Evolutionary conservation across 2,888 invertebrate species (phyloP).

Genomic region (Troilus luridus): DNA sequence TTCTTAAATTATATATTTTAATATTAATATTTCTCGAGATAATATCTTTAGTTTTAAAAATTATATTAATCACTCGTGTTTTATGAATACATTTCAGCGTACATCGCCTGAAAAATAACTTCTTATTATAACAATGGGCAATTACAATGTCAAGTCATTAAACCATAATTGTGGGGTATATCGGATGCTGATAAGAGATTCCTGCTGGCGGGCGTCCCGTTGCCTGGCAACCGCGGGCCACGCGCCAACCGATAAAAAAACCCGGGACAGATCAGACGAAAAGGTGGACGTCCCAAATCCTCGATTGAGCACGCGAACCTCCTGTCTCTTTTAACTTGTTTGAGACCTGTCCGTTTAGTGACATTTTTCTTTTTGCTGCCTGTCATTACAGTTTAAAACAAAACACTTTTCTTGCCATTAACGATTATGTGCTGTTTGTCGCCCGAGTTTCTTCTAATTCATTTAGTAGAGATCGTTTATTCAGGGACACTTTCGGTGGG

Average conservation of each 20-base stretch:
- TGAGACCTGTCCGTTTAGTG: slow-evolving; percentile 7
- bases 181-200: not conserved
- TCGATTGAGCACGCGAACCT: slow-evolving; percentile 36
- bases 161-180: too few species aligned
- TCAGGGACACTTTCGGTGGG: not conserved
- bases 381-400: slow-evolving; percentile 46
- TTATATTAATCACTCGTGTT: too few species aligned
- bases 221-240: slow-evolving; percentile 16
- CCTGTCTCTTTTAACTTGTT: slow-evolving; percentile 22
- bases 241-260: slow-evolving; percentile 17
- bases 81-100: too few species aligned
- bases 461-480: slow-evolving; percentile 33
- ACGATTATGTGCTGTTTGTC: slow-evolving; percentile 35
- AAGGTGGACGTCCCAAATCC: not conserved
- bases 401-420: slow-evolving; percentile 39
- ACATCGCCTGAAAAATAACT: too few species aligned
- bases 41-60: too few species aligned
- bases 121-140: too few species aligned
- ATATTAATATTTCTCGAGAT: too few species aligned
- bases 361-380: slow-evolving; percentile 17
- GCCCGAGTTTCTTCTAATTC: not conserved
- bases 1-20: too few species aligned
- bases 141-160: too few species aligned
- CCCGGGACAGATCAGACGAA: not conserved
- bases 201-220: slow-evolving; percentile 22